These are phyloP conservation scores for Microcebus griseorufus DNA, from an alignment of 2,113 vertebrate species.

Conservation along the genomic window DNA sequence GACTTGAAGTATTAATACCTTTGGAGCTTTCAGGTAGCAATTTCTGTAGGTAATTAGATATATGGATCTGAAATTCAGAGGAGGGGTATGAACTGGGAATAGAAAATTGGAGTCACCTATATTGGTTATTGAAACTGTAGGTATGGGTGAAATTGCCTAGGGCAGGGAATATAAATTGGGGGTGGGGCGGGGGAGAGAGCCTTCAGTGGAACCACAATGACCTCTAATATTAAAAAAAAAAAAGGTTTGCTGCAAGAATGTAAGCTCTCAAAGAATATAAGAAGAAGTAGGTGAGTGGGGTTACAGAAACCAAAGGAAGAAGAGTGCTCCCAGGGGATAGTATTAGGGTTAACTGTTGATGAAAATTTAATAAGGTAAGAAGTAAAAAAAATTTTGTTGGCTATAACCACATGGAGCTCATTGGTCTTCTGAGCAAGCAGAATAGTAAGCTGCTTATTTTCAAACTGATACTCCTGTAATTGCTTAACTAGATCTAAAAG, in stretches of 20 bases:
- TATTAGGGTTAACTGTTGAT: not conserved
- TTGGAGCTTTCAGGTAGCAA: not conserved
- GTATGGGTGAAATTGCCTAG: not conserved
- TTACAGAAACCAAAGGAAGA: not conserved
- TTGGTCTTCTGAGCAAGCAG: not conserved
- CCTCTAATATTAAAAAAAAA: not conserved
- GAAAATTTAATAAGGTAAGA: slow-evolving; percentile 15
- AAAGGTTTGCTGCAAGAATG: not conserved
- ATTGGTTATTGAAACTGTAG: not conserved
- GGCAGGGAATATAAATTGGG: not conserved
- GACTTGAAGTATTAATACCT: not conserved
- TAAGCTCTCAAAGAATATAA: slow-evolving; percentile 26
- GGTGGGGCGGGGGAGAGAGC: not conserved
- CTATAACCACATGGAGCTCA: not conserved
- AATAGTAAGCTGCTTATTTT: not conserved
- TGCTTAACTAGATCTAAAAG: slow-evolving; percentile 14
- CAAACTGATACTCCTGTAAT: not conserved
- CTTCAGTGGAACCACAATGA: not conserved
- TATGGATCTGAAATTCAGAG: not conserved
- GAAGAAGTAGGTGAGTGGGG: not conserved
- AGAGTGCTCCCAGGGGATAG: not conserved
- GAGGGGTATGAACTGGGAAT: not conserved
- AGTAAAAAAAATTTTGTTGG: not conserved
- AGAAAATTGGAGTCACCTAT: not conserved
- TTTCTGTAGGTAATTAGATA: slow-evolving; percentile 13